Percentiles rank a stretch among this genome's conserved stretches.
These are phyloP conservation scores for Crossaster papposus DNA, from an alignment of 53 echinoderm and acorn worm genomes.

Conservation along the genomic window DNA sequence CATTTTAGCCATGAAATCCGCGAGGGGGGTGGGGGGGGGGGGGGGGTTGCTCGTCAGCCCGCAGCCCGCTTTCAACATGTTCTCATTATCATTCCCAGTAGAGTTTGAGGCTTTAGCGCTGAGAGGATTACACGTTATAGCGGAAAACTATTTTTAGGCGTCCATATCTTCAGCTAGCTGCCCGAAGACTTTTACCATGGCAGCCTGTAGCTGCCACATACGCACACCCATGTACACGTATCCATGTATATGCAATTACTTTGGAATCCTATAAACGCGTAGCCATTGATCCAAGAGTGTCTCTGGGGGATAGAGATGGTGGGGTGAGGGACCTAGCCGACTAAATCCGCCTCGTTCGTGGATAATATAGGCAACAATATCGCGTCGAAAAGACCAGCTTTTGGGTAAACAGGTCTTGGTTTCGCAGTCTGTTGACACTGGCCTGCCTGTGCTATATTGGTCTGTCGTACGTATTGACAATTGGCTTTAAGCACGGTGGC, in stretches of 20 bases:
- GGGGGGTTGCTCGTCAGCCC: neutral
- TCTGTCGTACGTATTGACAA: slow-evolving; percentile 33
- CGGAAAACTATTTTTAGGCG: neutral
- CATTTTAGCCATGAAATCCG: neutral
- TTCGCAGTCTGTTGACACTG: slow-evolving; percentile 14
- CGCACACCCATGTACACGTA: neutral
- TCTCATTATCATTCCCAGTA: neutral
- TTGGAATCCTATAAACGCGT: neutral
- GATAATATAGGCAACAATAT: slow-evolving; percentile 2
- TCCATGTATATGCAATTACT: slow-evolving; percentile 7
- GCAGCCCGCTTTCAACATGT: neutral
- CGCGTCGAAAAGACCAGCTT: neutral
- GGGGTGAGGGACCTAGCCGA: slow-evolving; percentile 3
- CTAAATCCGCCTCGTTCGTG: neutral
- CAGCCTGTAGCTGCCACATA: neutral
- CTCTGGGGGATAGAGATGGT: neutral
- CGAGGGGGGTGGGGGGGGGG: too few species aligned
- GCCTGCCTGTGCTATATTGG: slow-evolving; percentile 24
- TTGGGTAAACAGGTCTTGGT: slow-evolving; percentile 45
- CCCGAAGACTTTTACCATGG: neutral
- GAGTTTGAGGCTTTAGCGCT: neutral
- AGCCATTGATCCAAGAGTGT: neutral
- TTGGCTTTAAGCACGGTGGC: slow-evolving; percentile 14
- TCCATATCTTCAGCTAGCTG: neutral
- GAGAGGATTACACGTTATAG: neutral